Evolutionary conservation across 1,140 invertebrate genomes (phyloP), one percentile per base, ranked within the genome.

Genomic region (Anagrus nilaparvatae): DNA sequence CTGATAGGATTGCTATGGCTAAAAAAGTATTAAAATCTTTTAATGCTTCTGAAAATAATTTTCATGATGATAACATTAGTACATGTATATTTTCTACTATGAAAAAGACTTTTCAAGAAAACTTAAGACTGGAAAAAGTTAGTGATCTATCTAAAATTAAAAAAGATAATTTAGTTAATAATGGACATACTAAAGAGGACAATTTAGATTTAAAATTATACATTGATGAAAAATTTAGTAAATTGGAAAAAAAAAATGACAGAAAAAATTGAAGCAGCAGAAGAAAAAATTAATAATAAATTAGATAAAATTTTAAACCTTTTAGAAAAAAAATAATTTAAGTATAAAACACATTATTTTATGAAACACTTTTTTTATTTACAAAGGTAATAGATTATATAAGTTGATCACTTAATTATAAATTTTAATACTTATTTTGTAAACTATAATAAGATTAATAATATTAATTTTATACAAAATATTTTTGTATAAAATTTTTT

Each of bases 211-310:
- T 61, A 5, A 46, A 46, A 48, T 24, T 34, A 12, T 59, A 59
- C 27, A 58, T 70, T 34, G 65, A 67, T 31, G 48, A 47, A 20
- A 67, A 65, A 50, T 55, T 69, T 13, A 17, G 41, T 33, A 55
- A 61, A 38, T 53, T 70, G 42, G 65, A 70, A 36, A 38, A 33
- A n/a, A 41, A 63, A 43, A 58, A 21, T 67, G 5, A 59, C 48
- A 37, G 32, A 52, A 38, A 54, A 44, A 50, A 55, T 67, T 18
- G 46, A 64, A 13, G 28, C 56, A 13, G 47, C 60, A 29, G 62
- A 66, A 43, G 17, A 37, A 8, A 53, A 37, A 17, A 61, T 46
- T 4, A 62, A 58, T 40, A 23, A 49, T 41, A 68, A 65, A 54
- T 40, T 70, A 7, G 58, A 67, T 55, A 19, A 23, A 20, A 67